Conservation (phyloP, 2,113 vertebrate genomes). For the Meriones unguiculatus region DNA sequence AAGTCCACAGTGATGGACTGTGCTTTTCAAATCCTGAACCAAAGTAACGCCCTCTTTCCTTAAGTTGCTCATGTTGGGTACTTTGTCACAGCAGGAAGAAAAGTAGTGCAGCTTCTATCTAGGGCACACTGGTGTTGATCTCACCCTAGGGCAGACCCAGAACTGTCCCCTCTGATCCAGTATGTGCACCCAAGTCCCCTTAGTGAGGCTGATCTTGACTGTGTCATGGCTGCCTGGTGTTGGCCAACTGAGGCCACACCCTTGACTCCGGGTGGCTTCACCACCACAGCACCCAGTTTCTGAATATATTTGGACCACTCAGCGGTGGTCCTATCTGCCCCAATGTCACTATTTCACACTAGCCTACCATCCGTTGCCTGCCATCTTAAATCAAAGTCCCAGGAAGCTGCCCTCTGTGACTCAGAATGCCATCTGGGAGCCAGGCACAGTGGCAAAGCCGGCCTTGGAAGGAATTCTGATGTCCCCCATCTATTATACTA, state of each 20-base stretch:
- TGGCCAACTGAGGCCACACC: neutral
- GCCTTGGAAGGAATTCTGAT: neutral
- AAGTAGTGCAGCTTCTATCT: neutral
- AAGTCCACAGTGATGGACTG: neutral
- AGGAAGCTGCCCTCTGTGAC: neutral
- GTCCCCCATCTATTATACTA: slow-evolving; percentile 64
- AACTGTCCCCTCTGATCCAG: no score
- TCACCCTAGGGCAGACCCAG: neutral
- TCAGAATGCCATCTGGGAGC: neutral
- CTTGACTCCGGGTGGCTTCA: neutral
- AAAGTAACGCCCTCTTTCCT: neutral
- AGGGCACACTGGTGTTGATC: accelerated
- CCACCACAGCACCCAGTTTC: neutral
- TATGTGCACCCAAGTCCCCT: accelerated
- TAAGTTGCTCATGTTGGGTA: neutral
- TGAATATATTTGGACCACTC: neutral
- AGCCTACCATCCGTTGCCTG: neutral
- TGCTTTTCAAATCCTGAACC: neutral
- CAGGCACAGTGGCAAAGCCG: neutral
- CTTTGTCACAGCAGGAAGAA: neutral
- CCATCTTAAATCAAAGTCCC: slow-evolving; percentile 54
- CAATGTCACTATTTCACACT: neutral
- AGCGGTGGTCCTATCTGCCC: neutral
- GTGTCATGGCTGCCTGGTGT: accelerated
- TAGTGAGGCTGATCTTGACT: neutral